phyloP scores from a whole-genome alignment of 2,888 invertebrate genomes.

The Itoplectis maculator region DNA sequence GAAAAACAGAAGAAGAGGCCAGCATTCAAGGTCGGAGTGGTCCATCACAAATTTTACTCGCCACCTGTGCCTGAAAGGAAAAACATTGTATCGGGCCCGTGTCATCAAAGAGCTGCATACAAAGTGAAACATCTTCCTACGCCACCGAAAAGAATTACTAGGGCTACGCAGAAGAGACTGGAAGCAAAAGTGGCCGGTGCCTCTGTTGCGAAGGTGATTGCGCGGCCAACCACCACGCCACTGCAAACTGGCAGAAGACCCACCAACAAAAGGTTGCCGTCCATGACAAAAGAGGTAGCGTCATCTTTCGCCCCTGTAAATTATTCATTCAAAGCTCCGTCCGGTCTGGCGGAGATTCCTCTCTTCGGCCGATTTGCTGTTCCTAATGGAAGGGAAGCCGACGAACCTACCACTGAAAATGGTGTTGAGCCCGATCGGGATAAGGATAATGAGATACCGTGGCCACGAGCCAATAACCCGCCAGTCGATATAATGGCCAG shows the following conservation, averaged over 20 bases:
- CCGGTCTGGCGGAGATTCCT: constrained; percentile 72
- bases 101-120: constrained; percentile 45
- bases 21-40: constrained; percentile 78
- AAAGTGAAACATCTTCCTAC: constrained; percentile 1
- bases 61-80: constrained; percentile 63
- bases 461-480: background rate
- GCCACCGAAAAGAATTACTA: constrained; percentile 74
- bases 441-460: constrained; percentile 4
- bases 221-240: too few relatives aligned
- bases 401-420: background rate
- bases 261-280: background rate
- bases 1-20: constrained; percentile 75
- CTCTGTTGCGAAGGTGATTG: background rate
- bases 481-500: background rate
- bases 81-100: constrained; percentile 17
- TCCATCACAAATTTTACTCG: constrained; percentile 77
- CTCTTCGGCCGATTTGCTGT: constrained; percentile 71
- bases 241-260: too few relatives aligned
- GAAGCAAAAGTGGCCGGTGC: constrained; percentile 68
- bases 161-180: constrained; percentile 79
- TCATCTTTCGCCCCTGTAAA: constrained; percentile 86
- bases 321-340: constrained; percentile 86
- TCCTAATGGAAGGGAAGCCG: background rate
- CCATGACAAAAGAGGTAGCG: constrained; percentile 48
- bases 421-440: background rate